phyloP scores from a whole-genome alignment of 2,888 invertebrate species.

The Tetheella fluctuosa region DNA sequence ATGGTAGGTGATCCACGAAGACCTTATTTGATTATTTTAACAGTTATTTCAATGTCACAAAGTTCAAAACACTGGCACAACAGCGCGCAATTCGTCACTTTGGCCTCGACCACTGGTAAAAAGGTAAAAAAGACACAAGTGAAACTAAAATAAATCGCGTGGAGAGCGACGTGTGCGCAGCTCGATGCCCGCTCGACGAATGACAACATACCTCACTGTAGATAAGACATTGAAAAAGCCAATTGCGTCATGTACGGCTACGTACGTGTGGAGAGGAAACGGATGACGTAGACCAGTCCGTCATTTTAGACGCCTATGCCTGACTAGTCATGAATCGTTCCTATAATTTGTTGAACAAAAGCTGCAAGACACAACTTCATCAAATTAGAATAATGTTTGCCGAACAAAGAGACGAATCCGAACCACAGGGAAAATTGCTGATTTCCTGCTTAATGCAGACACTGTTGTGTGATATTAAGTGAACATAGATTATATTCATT shows the following conservation, averaged over 20 bases:
- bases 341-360: constrained; percentile 61
- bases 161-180: constrained; percentile 73
- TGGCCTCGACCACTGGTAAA: constrained; percentile 72
- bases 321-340: constrained; percentile 63
- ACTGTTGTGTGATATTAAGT: constrained; percentile 18
- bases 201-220: constrained; percentile 80
- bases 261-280: constrained; percentile 80
- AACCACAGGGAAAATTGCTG: constrained; percentile 21
- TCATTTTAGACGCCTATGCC: constrained; percentile 72
- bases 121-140: constrained; percentile 72
- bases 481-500: constrained; percentile 1
- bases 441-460: constrained; percentile 31
- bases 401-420: constrained; percentile 10
- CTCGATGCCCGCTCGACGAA: constrained; percentile 75
- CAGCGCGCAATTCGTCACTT: constrained; percentile 75
- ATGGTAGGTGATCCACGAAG: constrained; percentile 55
- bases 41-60: constrained; percentile 66
- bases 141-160: constrained; percentile 69
- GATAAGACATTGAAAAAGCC: constrained; percentile 84
- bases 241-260: constrained; percentile 83
- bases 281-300: constrained; percentile 75
- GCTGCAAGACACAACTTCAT: constrained; percentile 30
- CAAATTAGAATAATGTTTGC: constrained; percentile 26
- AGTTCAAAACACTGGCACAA: constrained; percentile 79
- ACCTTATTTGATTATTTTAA: constrained; percentile 53